Base-by-base conservation (phyloP, 2,888 invertebrate species). In the Molanna angustata region DNA sequence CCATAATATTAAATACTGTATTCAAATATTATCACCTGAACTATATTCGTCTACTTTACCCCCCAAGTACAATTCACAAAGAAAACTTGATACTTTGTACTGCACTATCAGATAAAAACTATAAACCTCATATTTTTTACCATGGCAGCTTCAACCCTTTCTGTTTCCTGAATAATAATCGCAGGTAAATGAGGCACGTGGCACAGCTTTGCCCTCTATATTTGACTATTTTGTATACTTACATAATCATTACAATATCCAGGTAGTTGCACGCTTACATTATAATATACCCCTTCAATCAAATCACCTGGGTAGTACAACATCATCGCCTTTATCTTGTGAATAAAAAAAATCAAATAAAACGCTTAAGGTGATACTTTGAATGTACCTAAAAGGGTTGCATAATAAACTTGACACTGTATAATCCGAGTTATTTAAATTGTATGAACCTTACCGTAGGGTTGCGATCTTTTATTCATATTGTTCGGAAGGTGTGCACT, bases 161-260 rank as follows among this genome's bases (percentile, higher is more conserved):
- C 49, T 19, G 19, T 9, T 31, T n/a, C 35, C 37, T 56, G 41
- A 49, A 57, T 57, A 57, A 54, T 54, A 48, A 53, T 44, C 32
- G 41, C 53, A 53, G 53, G 53, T 57, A 57, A 57, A 57, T 49
- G 42, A 35, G 57, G 44, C 57, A 54, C 57, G 57, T 44, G 57
- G 37, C 57, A 19, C 43, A 32, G 47, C 49, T 56, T 50, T 46
- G 19, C 52, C 48, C n/a, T n/a, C n/a, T n/a, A n/a, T n/a, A n/a
- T n/a, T n/a, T n/a, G n/a, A n/a, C n/a, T n/a, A n/a, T n/a, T n/a
- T n/a, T n/a, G n/a, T n/a, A n/a, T n/a, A n/a, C n/a, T n/a, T n/a
- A n/a, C n/a, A n/a, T n/a, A n/a, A n/a, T n/a, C n/a, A n/a, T n/a
- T n/a, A n/a, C n/a, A n/a, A n/a, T n/a, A n/a, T n/a, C n/a, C n/a